A percentile compares a stretch with the other conserved stretches of the same genome.
These are phyloP conservation scores for Vanessa atalanta DNA, from an alignment of 1,140 invertebrate species.

Conservation along the genomic window DNA sequence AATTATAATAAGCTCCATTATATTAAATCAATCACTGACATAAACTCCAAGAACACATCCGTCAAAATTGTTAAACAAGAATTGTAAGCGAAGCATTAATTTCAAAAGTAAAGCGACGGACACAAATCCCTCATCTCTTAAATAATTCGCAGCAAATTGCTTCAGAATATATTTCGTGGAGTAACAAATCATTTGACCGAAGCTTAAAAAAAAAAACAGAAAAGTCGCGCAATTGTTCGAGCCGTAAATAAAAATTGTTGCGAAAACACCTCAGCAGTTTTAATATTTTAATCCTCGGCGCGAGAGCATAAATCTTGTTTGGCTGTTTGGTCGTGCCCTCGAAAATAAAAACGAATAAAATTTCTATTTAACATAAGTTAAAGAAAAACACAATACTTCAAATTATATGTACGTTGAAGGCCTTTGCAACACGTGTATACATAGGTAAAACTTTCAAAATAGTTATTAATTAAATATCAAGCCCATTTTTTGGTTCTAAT, in stretches of 20 bases:
- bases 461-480: too few species aligned
- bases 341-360: conserved; percentile 40
- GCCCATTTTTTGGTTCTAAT: too few species aligned
- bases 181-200: conserved; percentile 53
- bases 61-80: conserved; percentile 1
- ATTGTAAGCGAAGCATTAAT: conserved; percentile 4
- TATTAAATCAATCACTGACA: neutral
- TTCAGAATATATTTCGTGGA: conserved; percentile 45
- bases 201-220: conserved; percentile 48
- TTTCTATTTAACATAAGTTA: conserved; percentile 1
- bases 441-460: too few species aligned
- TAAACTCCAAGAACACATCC: neutral
- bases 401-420: too few species aligned
- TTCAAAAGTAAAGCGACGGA: conserved; percentile 35
- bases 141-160: conserved; percentile 45
- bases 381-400: neutral
- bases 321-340: conserved; percentile 50
- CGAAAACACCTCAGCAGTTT: conserved; percentile 71
- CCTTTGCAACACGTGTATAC: too few species aligned
- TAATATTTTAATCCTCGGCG: conserved; percentile 68
- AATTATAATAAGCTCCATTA: neutral
- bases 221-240: conserved; percentile 58
- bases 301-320: conserved; percentile 66
- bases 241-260: conserved; percentile 67
- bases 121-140: conserved; percentile 42